Base-by-base conservation (phyloP, 2,888 invertebrate genomes). In the Metalampra italica region DNA sequence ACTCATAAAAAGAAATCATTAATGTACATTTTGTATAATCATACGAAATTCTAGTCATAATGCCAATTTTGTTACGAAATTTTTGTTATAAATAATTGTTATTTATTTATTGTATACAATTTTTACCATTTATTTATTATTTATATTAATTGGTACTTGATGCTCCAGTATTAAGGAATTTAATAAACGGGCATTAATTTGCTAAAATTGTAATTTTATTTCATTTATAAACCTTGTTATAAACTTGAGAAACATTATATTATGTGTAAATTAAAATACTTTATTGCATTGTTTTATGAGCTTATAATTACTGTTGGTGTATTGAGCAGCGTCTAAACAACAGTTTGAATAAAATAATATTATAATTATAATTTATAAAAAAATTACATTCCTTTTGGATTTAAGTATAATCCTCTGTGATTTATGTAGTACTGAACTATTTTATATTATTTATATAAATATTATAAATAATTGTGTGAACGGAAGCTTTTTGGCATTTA, bases 51-150 rank as follows among this genome's bases (percentile, higher is more conserved):
- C 85, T 87, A 86, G 86, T 87, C 86, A 84, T 75, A 64, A 60
- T 61, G 61, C 53, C 66, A 64, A 58, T 68, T 63, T 68, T 68
- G 62, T 72, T 72, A 75, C 70, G 71, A 74, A 67, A 60, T 56
- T 68, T 70, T 78, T 77, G 68, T 75, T 80, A 78, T 82, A 34
- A 34, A 83, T 40, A 47, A 47, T 53, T 52, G 52, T 45, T 52
- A 82, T 77, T 68, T 78, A 79, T 82, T 78, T 82, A 82, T 82
- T 82, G 70, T 82, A 80, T 79, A 85, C 77, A 80, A 76, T 84
- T 80, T 86, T 77, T 83, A 81, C 72, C 77, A 74, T 75, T 80
- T 82, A 69, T 65, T 65, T 66, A 78, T 72, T 75, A 76, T 75
- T 72, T 72, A 71, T 37, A n/a, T 39, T 73, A 71, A 83, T 80